Conservation (phyloP, 2,888 invertebrate genomes). For the Hirudinaria manillensis region DNA sequence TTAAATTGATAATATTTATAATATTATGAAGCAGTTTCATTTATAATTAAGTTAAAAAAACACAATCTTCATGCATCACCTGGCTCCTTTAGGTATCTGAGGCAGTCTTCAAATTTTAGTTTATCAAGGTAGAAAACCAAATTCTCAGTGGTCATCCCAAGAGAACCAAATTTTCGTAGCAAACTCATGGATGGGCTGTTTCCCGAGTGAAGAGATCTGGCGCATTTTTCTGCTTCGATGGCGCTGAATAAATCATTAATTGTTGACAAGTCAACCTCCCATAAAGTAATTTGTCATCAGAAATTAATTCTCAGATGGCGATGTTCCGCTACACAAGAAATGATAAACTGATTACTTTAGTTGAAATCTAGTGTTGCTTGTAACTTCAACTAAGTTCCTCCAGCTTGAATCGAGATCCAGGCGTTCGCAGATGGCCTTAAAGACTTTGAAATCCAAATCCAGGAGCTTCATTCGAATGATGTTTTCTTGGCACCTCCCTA, state of each 20-base stretch:
- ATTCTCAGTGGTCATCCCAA: constrained; percentile 48
- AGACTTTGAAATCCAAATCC: constrained; percentile 5
- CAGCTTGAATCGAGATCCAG: constrained; percentile 25
- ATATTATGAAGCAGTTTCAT: no score
- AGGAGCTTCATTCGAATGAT: neutral
- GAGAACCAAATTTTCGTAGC: constrained; percentile 47
- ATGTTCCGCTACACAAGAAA: no score
- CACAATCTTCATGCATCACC: constrained; percentile 45
- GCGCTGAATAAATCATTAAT: constrained; percentile 18
- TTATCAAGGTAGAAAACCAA: constrained; percentile 15
- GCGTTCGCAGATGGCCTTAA: constrained; percentile 6
- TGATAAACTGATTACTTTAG: constrained; percentile 11
- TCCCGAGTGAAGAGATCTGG: constrained; percentile 19
- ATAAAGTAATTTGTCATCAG: no score
- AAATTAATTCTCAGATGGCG: no score
- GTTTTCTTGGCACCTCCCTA: no score
- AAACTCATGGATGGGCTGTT: constrained; percentile 46
- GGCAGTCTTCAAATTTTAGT: constrained; percentile 20
- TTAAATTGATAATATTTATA: no score
- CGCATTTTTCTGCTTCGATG: constrained; percentile 19
- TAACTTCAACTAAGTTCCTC: constrained; percentile 15
- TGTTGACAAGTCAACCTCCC: neutral
- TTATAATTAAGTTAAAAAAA: neutral
- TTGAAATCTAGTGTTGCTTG: constrained; percentile 18
- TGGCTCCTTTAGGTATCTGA: constrained; percentile 57